phyloP scores from a whole-genome alignment of 2,888 invertebrate species.

The Lobophora halterata region DNA sequence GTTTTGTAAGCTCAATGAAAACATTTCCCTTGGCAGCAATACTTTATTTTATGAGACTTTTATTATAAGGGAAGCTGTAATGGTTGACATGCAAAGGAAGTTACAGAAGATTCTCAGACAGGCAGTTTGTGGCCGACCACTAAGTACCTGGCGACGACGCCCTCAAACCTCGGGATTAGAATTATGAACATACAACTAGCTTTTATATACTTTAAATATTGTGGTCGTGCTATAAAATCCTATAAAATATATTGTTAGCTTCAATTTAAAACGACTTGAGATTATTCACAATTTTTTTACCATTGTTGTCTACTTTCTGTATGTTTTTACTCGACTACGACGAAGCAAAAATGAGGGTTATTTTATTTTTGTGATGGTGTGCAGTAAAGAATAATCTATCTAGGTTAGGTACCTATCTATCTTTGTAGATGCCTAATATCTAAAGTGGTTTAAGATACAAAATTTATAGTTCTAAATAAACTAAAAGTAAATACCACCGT shows the following conservation, averaged over 20 bases:
- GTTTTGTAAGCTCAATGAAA: conserved; percentile 25
- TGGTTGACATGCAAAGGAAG: conserved; percentile 52
- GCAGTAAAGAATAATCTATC: too few species aligned
- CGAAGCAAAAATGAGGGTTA: too few species aligned
- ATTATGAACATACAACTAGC: conserved; percentile 47
- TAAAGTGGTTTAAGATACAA: too few species aligned
- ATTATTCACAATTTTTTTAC: too few species aligned
- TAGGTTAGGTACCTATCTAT: too few species aligned
- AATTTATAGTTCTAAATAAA: conserved; percentile 1
- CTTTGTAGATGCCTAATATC: too few species aligned
- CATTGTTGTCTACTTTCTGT: too few species aligned
- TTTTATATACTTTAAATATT: conserved; percentile 27
- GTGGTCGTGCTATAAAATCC: conserved; percentile 6
- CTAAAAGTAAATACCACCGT: conserved; percentile 5
- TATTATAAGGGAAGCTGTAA: conserved; percentile 36
- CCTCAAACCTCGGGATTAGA: conserved; percentile 42
- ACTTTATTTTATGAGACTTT: conserved; percentile 33
- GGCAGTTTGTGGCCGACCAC: conserved; percentile 60
- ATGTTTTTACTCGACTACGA: too few species aligned
- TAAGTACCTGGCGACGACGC: conserved; percentile 48
- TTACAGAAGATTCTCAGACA: conserved; percentile 51
- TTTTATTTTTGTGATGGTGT: too few species aligned
- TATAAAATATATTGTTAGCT: too few species aligned
- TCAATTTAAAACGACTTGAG: too few species aligned
- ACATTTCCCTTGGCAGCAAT: conserved; percentile 22